Base-by-base conservation (phyloP, 1,140 invertebrate species). In the Anoplolepis gracilipes region DNA sequence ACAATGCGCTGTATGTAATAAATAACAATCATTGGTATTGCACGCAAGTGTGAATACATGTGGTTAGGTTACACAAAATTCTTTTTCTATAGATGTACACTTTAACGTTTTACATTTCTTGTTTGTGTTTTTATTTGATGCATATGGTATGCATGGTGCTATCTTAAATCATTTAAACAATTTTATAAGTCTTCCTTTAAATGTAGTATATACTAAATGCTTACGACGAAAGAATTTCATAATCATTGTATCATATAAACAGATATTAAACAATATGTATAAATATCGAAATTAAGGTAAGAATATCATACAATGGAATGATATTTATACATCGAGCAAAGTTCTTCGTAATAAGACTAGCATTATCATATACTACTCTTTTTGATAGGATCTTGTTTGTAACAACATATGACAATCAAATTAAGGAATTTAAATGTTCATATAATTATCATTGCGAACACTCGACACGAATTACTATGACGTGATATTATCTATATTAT, bases 281-380 rank as follows among this genome's bases (percentile, higher is more conserved):
- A 81, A 72, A 72, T 81, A 81, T 72, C 22, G 36, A 81, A 57
- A 57, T 5, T 70, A 79, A 39, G 16, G 33, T 64, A 79, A 53
- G 16, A 13, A 69, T 79, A 69, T 72, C 19, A 5, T 25, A 81
- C 65, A 81, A 81, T 55, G 49, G 49, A 81, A 81, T 81, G 78
- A 82, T 72, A 72, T 82, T 73, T 73, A 72, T 73, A 73, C 39
- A 59, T 82, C 25, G 53, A 72, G 36, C 8, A 16, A 82, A 61
- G 7, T n/a, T 42, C 16, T 42, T 61, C 4, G 13, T 65, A 36
- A 79, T 61, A 19, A 59, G 67, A 73, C 39, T 82, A 73, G 78
- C 28, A 81, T 72, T 69, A 36, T 81, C 30, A 30, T 72, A n/a
- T 30, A 81, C n/a, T 77, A 77, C 11, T 81, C 2, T 28, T 39